Evolutionary conservation across 1,140 invertebrate species (phyloP), one percentile per base, ranked within the genome.

Genomic region (Aphaenogaster rudis): DNA sequence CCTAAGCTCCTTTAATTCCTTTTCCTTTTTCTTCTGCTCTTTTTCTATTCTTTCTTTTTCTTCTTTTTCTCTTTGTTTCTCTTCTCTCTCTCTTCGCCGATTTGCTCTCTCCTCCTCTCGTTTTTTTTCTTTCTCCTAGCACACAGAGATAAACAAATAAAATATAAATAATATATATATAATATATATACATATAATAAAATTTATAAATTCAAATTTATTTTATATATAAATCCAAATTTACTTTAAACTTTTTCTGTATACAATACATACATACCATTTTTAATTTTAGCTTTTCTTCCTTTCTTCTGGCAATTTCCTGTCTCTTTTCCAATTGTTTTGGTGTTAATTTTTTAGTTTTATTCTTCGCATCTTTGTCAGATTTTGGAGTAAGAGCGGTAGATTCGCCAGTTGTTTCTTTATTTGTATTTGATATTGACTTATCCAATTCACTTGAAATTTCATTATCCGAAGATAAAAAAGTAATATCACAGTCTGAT

Each of bases 81-180:
- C 45, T 50, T 86, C 67, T 45, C 76, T 91, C 9, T 90, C 67
- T n/a, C 8, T 85, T 0, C 21, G 86, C 0, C 91, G 89, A 74
- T 81, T 92, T 71, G 93, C 86, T 78, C 91, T 91, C 78, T 95
- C 94, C 61, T 95, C 92, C 84, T 94, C 92, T 8, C 93, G 89
- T 90, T 95, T 93, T 67, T 93, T 94, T 89, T 97, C 96, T 93
- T 96, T 96, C 59, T 96, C 96, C 93, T 97, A 87, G 86, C 45
- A 78, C 33, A 74, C 52, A n/a, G 45, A 33, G 28, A 28, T 28
- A 0, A 28, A 28, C 28, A 57, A 71, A 76, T 9, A 66, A 57
- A 54, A 76, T 86, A 17, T 67, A 80, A 39, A 36, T 66, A 39
- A 71, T 61, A 21, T 21, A 21, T 21, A 21, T 21, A 90, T 63